Evolutionary conservation across 2,888 invertebrate species (phyloP).

Genomic region (Polyploca ridens): DNA sequence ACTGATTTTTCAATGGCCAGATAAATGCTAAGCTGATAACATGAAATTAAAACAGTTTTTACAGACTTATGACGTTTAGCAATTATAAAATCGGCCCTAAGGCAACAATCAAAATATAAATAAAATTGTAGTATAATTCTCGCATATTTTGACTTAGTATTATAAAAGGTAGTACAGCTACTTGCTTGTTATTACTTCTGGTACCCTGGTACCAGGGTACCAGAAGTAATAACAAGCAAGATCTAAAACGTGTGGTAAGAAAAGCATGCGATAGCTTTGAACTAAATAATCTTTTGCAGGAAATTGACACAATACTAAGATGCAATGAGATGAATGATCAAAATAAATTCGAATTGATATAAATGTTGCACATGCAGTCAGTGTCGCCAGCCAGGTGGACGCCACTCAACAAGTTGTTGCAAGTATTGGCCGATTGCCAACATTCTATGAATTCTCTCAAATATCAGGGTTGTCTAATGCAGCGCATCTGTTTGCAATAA

Average conservation of each 20-base stretch:
- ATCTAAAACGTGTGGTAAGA: too few relatives aligned
- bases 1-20: too few relatives aligned
- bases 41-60: too few relatives aligned
- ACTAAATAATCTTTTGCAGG: background rate
- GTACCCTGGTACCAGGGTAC: background rate
- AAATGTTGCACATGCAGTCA: constrained; percentile 7
- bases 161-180: background rate
- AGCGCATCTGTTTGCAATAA: background rate
- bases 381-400: constrained; percentile 7
- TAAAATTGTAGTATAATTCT: too few relatives aligned
- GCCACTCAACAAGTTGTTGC: constrained; percentile 5
- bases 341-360: background rate
- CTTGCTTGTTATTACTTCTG: too few relatives aligned
- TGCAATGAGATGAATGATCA: background rate
- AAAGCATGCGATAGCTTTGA: too few relatives aligned
- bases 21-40: too few relatives aligned
- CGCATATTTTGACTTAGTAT: background rate
- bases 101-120: too few relatives aligned
- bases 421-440: background rate
- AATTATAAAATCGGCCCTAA: too few relatives aligned
- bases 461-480: constrained; percentile 8
- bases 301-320: background rate
- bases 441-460: constrained; percentile 9
- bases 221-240: background rate
- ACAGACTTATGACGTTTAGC: too few relatives aligned